Base-by-base conservation (phyloP, 2,113 vertebrate species). In the Zosterops borbonicus region DNA sequence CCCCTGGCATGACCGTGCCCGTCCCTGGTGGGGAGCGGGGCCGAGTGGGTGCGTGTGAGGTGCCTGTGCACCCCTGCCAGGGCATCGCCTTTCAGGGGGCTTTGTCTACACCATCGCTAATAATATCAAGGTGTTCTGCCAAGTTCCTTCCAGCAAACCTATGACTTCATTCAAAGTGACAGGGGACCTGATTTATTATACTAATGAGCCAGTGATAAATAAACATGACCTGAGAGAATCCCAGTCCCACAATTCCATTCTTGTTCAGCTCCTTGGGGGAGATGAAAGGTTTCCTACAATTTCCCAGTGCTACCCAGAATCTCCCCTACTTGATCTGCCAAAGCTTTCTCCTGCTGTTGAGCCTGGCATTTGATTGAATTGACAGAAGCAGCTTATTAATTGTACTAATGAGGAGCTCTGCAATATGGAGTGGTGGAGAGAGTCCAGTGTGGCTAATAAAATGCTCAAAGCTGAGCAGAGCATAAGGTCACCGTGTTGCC, bases 371-470 rank as follows among this genome's bases (percentile, higher is more conserved):
- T 97, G 94, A 96, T 96, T 95, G 91, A 94, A 90, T 73, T 97
- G 96, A 97, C 96, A 95, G 97, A 91, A 91, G 94, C 91, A 0
- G 80, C 94, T 96, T 97, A 94, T 95, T 98, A 98, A 98, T 93
- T 97, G 95, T 74, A 95, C 97, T 98, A 98, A 98, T 97, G 97
- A 98, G 98, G 92, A 60, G 88, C 76, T 96, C 79, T 42, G 95
- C 94, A 92, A 95, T 90, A 95, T 52, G 78, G 47, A 92, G 94
- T 70, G 1, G 81, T 65, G 85, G 78, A 96, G 81, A 82, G 91
- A 88, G 75, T 96, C 97, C 97, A 95, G 95, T 80, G 96, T 94
- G 86, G 96, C 96, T 97, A 95, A 96, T 95, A 96, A 92, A 96
- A 92, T 0, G 42, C 94, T 88, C 77, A 69, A 79, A 91, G 91